Conservation (phyloP, 2,888 invertebrate genomes). For the Mamestra brassicae region DNA sequence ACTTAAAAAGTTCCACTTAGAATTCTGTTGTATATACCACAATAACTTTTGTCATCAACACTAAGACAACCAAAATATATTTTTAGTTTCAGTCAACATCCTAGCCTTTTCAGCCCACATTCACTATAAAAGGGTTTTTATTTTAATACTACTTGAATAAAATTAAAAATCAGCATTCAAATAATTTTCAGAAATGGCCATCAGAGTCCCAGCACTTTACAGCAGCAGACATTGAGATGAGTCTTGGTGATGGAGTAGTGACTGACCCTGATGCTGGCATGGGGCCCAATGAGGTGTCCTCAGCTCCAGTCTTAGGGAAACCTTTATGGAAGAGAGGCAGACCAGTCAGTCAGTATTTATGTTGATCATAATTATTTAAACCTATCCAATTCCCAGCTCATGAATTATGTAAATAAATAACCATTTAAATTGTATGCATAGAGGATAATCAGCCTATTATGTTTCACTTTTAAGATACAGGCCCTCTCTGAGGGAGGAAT, state of each 20-base stretch:
- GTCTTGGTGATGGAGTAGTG: conserved; percentile 70
- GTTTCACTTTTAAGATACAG: too few relatives aligned
- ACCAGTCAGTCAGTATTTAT: conserved; percentile 75
- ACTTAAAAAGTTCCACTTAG: neutral
- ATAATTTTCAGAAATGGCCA: conserved; percentile 76
- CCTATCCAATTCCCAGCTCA: neutral
- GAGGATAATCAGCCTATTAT: neutral
- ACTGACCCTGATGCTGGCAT: conserved; percentile 73
- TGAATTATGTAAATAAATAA: neutral
- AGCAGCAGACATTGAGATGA: conserved; percentile 74
- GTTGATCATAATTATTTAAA: neutral
- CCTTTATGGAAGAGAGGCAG: conserved; percentile 79
- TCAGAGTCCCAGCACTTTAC: conserved; percentile 74
- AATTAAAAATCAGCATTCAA: neutral
- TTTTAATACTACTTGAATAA: neutral
- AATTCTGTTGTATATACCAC: neutral
- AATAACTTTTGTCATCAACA: neutral
- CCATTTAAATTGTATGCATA: neutral
- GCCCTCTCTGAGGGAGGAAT: neutral
- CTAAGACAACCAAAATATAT: neutral
- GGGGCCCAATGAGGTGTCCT: conserved; percentile 78
- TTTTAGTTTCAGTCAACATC: neutral
- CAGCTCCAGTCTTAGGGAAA: conserved; percentile 73
- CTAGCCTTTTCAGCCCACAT: neutral
- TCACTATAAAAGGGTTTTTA: neutral